These are phyloP conservation scores for Eolophus roseicapilla DNA, from an alignment of 2,113 vertebrate genomes.

Conservation along the genomic window DNA sequence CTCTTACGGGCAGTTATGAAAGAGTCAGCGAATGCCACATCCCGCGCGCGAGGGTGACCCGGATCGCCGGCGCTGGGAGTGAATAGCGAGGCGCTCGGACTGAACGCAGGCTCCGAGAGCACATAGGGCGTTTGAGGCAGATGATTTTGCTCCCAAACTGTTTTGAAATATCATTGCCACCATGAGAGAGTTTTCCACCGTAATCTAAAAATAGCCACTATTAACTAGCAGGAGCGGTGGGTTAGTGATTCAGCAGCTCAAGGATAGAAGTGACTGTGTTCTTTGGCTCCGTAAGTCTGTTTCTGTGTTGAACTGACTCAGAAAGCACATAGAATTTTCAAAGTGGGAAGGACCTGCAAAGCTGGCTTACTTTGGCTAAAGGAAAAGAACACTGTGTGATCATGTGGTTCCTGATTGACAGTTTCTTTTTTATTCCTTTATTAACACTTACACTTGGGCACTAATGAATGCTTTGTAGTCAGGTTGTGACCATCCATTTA, in stretches of 20 bases:
- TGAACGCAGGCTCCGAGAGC: neutral
- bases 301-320: constrained; percentile 27
- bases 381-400: neutral
- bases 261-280: constrained; percentile 22
- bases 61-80: neutral
- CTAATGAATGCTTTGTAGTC: neutral
- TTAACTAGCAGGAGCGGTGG: constrained; percentile 1
- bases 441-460: neutral
- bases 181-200: constrained; percentile 30
- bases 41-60: constrained; percentile 22
- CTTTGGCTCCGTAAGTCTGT: neutral
- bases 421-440: constrained; percentile 12
- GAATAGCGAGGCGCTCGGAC: neutral
- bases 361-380: constrained; percentile 1
- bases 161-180: constrained; percentile 27
- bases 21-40: constrained; percentile 53
- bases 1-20: constrained; percentile 73
- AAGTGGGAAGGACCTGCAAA: neutral
- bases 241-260: constrained; percentile 20
- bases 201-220: constrained; percentile 70
- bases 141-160: constrained; percentile 12
- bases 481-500: neutral
- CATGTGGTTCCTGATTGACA: neutral
- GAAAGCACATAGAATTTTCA: neutral
- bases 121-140: neutral